phyloP scores from a whole-genome alignment of 1,140 invertebrate species.

The Drosophila tani region DNA sequence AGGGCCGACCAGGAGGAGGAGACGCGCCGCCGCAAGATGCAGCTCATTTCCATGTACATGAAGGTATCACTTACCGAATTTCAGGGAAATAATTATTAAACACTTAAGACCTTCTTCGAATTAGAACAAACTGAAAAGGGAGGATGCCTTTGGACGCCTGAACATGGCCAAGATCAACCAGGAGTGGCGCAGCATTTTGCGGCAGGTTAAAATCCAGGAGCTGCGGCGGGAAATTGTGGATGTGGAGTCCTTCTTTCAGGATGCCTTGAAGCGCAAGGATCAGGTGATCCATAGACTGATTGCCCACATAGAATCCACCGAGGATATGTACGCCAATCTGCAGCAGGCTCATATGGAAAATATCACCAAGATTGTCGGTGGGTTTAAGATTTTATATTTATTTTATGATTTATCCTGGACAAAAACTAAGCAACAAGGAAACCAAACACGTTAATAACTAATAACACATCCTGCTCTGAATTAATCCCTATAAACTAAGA shows the following conservation, averaged over 20 bases:
- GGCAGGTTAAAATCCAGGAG: slow-evolving; percentile 90
- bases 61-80: slow-evolving; percentile 86
- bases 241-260: slow-evolving; percentile 74
- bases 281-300: slow-evolving; percentile 88
- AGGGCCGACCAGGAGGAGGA: slow-evolving; percentile 92
- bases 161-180: slow-evolving; percentile 94
- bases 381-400: slow-evolving; percentile 9
- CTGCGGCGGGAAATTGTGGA: slow-evolving; percentile 89
- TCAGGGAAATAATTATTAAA: neutral
- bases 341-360: slow-evolving; percentile 89
- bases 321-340: slow-evolving; percentile 88
- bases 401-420: neutral
- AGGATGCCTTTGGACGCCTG: slow-evolving; percentile 90
- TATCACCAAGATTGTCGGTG: slow-evolving; percentile 89
- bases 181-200: slow-evolving; percentile 91
- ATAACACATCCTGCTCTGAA: too few relatives aligned
- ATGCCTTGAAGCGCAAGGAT: slow-evolving; percentile 88
- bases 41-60: slow-evolving; percentile 91
- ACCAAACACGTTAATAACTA: neutral
- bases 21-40: slow-evolving; percentile 90
- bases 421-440: neutral
- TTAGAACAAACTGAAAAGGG: slow-evolving; percentile 92
- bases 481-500: slow-evolving; percentile 64
- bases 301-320: slow-evolving; percentile 88
- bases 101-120: slow-evolving; percentile 6